Conservation (phyloP, 2,888 invertebrate species). For the Dolomedes plantarius region DNA sequence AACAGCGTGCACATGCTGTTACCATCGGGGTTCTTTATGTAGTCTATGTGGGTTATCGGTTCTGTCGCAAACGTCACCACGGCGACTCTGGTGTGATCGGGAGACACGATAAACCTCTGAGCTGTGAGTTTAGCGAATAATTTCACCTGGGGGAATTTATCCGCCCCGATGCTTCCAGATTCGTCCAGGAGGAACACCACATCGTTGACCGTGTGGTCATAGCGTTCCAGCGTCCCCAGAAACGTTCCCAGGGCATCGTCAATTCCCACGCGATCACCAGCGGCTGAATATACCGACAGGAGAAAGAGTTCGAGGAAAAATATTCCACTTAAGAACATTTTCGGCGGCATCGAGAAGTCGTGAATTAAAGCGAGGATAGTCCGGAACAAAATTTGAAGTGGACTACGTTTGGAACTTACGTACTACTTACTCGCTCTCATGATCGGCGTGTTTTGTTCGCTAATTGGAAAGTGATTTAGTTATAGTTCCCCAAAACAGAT, state of each 20-base stretch:
- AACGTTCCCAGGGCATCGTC: neutral
- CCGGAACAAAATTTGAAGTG: no score
- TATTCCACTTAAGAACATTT: no score
- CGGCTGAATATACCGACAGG: no score
- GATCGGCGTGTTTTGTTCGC: no score
- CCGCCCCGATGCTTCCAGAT: slow-evolving; percentile 57
- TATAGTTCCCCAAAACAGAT: no score
- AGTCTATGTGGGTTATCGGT: slow-evolving; percentile 18
- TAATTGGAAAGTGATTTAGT: no score
- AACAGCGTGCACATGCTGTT: slow-evolving; percentile 65
- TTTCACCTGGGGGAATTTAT: slow-evolving; percentile 40
- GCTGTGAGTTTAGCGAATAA: slow-evolving; percentile 36
- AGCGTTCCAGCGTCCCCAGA: slow-evolving; percentile 39
- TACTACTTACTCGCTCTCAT: no score
- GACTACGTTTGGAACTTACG: no score
- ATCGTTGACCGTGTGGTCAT: slow-evolving; percentile 29
- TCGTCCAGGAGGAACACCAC: slow-evolving; percentile 62
- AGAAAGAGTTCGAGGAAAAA: no score
- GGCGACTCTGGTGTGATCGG: slow-evolving; percentile 35
- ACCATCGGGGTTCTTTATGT: slow-evolving; percentile 26
- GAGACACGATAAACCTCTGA: slow-evolving; percentile 39
- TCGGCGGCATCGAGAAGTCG: no score
- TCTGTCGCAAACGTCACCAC: slow-evolving; percentile 34
- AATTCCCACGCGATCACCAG: no score
- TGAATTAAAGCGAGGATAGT: no score